Conservation (phyloP, 1,140 invertebrate species). For the Lutraria rhynchaena region DNA sequence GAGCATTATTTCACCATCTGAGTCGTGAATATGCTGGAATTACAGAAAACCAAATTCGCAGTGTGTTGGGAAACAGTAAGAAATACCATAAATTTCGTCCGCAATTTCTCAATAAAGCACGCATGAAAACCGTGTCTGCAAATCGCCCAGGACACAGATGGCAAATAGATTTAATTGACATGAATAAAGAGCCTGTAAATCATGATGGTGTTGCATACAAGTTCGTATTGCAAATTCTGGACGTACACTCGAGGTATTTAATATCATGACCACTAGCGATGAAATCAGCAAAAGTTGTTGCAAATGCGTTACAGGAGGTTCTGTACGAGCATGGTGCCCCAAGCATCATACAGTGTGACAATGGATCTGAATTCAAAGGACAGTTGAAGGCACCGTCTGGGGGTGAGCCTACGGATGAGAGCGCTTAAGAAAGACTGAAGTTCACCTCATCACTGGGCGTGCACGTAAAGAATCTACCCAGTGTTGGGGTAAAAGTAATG, state of each 20-base stretch:
- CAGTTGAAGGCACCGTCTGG: too few relatives aligned
- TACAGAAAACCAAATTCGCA: background rate
- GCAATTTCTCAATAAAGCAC: conserved; percentile 11
- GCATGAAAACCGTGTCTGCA: background rate
- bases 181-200: background rate
- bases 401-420: too few relatives aligned
- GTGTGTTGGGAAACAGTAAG: background rate
- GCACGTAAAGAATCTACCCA: too few relatives aligned
- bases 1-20: conserved; percentile 23
- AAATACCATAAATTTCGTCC: conserved; percentile 9
- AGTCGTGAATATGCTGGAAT: conserved; percentile 8
- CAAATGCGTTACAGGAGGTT: background rate
- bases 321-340: conserved; percentile 13
- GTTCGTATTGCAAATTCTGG: conserved; percentile 38
- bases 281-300: background rate
- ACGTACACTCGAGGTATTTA: conserved; percentile 43
- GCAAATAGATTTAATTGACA: conserved; percentile 35
- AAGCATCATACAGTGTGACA: conserved; percentile 49
- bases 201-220: background rate
- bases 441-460: too few relatives aligned
- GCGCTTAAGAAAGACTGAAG: too few relatives aligned
- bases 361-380: conserved; percentile 30
- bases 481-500: too few relatives aligned
- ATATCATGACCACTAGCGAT: conserved; percentile 25
- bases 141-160: background rate